Evolutionary conservation across 2,797 vertebrate genomes (phyloP).

Genomic region (Amblyraja radiata): DNA sequence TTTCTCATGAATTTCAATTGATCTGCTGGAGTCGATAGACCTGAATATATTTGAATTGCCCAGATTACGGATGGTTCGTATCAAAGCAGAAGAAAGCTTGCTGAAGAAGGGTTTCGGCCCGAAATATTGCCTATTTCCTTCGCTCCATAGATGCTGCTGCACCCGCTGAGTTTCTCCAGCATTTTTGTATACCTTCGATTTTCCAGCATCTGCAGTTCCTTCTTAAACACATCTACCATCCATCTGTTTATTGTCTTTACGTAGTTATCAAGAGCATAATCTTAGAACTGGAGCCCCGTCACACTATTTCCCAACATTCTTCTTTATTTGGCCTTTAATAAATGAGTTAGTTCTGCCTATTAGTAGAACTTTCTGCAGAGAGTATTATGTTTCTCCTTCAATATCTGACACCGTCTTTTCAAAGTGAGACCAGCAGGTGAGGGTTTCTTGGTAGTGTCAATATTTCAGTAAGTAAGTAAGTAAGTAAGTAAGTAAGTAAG

Average conservation of each 20-base stretch:
- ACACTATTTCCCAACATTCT: neutral
- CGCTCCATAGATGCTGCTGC: too few species aligned
- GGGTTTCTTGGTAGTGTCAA: neutral
- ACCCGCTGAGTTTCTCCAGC: too few species aligned
- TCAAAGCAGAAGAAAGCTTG: neutral
- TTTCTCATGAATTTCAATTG: neutral
- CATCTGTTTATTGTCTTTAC: neutral
- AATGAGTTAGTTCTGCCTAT: neutral
- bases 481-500: too few species aligned
- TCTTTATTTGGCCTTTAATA: neutral
- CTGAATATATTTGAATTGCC: neutral
- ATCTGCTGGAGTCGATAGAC: neutral
- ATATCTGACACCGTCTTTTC: neutral
- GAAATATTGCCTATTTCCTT: too few species aligned
- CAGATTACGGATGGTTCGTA: neutral
- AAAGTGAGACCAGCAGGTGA: neutral
- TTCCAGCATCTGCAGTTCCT: too few species aligned
- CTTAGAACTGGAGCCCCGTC: neutral
- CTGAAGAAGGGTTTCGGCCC: too few species aligned
- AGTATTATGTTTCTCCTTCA: neutral
- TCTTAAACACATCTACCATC: neutral
- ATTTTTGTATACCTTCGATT: too few species aligned
- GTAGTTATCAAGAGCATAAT: neutral
- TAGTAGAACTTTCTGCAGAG: neutral
- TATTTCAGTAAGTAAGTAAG: neutral